Conservation (phyloP, 2,797 vertebrate species). For the Furcifer pardalis region DNA sequence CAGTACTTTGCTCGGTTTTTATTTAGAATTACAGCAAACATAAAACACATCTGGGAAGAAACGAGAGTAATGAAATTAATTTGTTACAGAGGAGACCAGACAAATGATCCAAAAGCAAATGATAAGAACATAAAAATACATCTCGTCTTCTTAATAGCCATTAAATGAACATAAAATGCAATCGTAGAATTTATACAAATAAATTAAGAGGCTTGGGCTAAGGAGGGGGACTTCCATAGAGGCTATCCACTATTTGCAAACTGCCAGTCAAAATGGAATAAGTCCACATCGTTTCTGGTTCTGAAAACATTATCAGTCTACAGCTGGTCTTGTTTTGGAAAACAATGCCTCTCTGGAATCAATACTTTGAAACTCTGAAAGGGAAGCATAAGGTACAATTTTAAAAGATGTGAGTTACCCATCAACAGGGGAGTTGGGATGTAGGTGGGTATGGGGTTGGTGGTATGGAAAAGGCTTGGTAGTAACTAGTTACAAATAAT, state of each 20-base stretch:
- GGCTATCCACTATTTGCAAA: slow-evolving; percentile 18
- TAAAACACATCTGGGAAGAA: slow-evolving; percentile 58
- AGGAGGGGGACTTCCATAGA: slow-evolving; percentile 3
- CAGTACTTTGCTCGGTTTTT: slow-evolving; percentile 25
- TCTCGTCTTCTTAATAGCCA: slow-evolving; percentile 49
- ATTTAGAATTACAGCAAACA: slow-evolving; percentile 40
- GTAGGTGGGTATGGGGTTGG: no score
- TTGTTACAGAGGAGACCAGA: slow-evolving; percentile 24
- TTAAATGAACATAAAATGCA: slow-evolving; percentile 43
- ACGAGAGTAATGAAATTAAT: slow-evolving; percentile 49
- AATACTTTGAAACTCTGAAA: background rate
- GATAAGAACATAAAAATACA: slow-evolving; percentile 52
- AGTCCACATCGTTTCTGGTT: background rate
- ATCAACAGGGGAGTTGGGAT: background rate
- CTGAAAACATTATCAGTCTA: background rate
- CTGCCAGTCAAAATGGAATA: slow-evolving; percentile 6
- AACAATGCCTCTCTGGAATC: background rate
- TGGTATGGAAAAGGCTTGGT: no score
- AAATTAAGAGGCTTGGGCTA: slow-evolving; percentile 28
- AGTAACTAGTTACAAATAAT: no score
- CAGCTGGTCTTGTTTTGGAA: background rate
- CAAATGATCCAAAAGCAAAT: slow-evolving; percentile 29
- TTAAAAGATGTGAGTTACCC: background rate
- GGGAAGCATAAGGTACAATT: background rate
- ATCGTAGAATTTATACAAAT: slow-evolving; percentile 46